Base-by-base conservation (phyloP, 2,888 invertebrate species). In the Orthosia cruda region DNA sequence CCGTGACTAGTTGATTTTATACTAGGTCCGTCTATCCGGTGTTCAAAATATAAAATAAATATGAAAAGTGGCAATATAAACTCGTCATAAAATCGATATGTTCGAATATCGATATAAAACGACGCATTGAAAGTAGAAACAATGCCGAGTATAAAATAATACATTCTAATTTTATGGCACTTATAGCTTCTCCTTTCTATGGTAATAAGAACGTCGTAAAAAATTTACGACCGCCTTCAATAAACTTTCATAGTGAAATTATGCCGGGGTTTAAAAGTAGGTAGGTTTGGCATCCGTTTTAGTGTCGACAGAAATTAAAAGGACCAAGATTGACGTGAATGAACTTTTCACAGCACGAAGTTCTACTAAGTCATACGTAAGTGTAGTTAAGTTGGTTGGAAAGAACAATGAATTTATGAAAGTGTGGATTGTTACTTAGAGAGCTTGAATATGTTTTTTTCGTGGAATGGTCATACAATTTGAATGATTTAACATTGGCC, bases 131-230 rank as follows among this genome's bases (percentile, higher is more conserved):
- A 90, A 90, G 89, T 88, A 91, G 90, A 92, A 93, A 93, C 93
- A 93, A 94, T 93, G 89, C 91, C 66, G 71, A 84, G 72, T 87
- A 87, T 91, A 89, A 90, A 90, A 91, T 91, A 90, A 89, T 89
- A 91, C 89, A 89, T 89, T 91, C 88, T 90, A 92, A 93, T 89
- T 88, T 93, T 89, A 93, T 77, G 66, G 81, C 70, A 75, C 78
- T 77, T 84, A 87, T 89, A 86, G 89, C 90, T 88, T 89, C 91
- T 91, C 90, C 87, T 92, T 91, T 93, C 92, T 92, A 93, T 93
- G 93, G 91, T 93, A 93, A 94, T 94, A 91, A 85, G 89, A 80
- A 78, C 87, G 84, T 87, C 91, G 89, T 94, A 92, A 93, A 89
- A 87, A 88, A 90, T 94, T 94, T 94, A 94, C 88, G 92, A 90